phyloP scores from a whole-genome alignment of 2,888 invertebrate genomes.

The Craniophora ligustri region DNA sequence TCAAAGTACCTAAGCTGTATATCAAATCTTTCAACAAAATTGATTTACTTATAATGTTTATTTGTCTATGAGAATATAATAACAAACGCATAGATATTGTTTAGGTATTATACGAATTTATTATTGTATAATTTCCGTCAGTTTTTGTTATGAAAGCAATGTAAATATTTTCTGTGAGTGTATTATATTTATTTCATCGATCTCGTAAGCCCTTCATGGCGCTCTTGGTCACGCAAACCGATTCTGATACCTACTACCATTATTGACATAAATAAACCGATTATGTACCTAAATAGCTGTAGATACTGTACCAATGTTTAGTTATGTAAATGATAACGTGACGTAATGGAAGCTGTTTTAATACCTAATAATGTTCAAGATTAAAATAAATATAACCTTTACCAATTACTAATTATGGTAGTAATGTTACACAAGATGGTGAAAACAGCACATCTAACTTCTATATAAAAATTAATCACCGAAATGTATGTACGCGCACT shows the following conservation, averaged over 20 bases:
- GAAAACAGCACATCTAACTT: no score
- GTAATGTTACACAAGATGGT: no score
- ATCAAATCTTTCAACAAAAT: conserved; percentile 14
- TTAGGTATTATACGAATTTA: conserved; percentile 33
- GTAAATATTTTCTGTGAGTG: conserved; percentile 20
- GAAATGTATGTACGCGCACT: no score
- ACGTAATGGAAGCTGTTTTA: no score
- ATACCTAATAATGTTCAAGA: no score
- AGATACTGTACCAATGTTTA: conserved; percentile 2
- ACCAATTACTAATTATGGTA: no score
- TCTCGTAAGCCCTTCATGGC: conserved; percentile 25
- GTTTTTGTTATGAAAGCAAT: conserved; percentile 15
- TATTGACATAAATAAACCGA: conserved; percentile 8
- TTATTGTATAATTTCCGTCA: conserved; percentile 19
- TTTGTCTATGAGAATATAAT: conserved; percentile 9
- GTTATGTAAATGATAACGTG: not conserved
- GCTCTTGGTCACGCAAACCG: conserved; percentile 31
- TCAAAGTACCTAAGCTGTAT: conserved; percentile 22
- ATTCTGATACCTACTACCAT: conserved; percentile 22
- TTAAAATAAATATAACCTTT: no score
- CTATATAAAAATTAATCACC: no score
- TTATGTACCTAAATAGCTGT: conserved; percentile 6
- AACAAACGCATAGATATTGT: conserved; percentile 25
- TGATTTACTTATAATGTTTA: conserved; percentile 12
- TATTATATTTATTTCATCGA: conserved; percentile 26